Base-by-base conservation (phyloP, 2,113 vertebrate species). In the Brachyhypopomus gauderio region DNA sequence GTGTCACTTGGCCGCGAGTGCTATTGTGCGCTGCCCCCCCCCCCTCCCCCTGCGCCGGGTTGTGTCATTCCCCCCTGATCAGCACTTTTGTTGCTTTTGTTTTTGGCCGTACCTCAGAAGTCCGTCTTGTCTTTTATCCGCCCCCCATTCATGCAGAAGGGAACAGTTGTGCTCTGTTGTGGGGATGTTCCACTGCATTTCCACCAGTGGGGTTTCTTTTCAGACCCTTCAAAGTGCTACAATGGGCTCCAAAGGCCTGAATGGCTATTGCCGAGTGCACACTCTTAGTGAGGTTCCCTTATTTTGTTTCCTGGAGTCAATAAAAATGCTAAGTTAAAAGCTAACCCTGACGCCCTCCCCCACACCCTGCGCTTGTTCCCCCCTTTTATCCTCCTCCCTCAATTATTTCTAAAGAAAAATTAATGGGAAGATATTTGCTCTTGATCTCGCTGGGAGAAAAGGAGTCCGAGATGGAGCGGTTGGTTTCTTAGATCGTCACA, bases 31-130 rank as follows among this genome's bases (percentile, higher is more conserved):
- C 85, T 88, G 89, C 82, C 91, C 89, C 92, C 93, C 95, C 94
- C 94, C 90, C 92, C 87, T 90, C 89, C 91, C 91, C 89, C 88
- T 89, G 38, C 89, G 93, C 91, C 94, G 95, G 95, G 95, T 96
- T 93, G 94, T 97, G 96, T 97, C 96, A 96, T 96, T 96, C 96
- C 96, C 96, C 97, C 95, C 91, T 92, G 96, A 96, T 97, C 96
- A 96, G 96, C 94, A 97, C 97, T 97, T 98, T 97, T 98, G 98
- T 97, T 96, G 95, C 94, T 95, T 98, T 98, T 99, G 97, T 98
- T 95, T 97, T 95, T 95, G 93, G 93, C 95, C 91, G 92, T 94
- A 98, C 96, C 96, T 98, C 96, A 96, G 96, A 97, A 97, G 96
- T 97, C 96, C 96, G 96, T 98, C 96, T 96, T 95, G 93, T 93